phyloP scores from a whole-genome alignment of 2,113 vertebrate species.

The Emydura subglobosa region DNA sequence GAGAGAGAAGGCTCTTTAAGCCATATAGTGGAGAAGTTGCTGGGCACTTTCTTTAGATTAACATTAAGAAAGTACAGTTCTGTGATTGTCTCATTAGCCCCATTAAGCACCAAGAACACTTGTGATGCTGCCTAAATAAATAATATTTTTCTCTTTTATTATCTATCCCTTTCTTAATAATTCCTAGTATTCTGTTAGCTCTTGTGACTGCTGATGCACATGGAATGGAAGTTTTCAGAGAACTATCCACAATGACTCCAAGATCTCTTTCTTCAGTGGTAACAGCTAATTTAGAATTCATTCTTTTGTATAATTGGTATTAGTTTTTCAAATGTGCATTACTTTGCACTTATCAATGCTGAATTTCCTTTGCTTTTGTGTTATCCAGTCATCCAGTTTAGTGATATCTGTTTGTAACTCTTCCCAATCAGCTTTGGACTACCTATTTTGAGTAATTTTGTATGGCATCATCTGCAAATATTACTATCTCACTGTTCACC shows the following conservation, averaged over 20 bases:
- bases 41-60: background rate
- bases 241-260: background rate
- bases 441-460: background rate
- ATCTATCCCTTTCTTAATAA: background rate
- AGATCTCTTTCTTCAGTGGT: background rate
- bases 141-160: background rate
- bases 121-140: background rate
- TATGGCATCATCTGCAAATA: too few species aligned
- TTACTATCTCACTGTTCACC: too few species aligned
- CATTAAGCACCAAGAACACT: background rate
- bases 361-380: background rate
- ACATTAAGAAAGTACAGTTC: background rate
- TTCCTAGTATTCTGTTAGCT: background rate
- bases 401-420: background rate
- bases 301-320: background rate
- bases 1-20: background rate
- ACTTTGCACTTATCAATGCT: background rate
- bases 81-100: accelerated
- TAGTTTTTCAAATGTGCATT: background rate
- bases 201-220: background rate
- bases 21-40: background rate
- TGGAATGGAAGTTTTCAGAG: background rate
- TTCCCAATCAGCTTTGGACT: background rate
- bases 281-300: background rate
- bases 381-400: background rate